Evolutionary conservation across 2,888 invertebrate species (phyloP).

Genomic region (Meganola albula): DNA sequence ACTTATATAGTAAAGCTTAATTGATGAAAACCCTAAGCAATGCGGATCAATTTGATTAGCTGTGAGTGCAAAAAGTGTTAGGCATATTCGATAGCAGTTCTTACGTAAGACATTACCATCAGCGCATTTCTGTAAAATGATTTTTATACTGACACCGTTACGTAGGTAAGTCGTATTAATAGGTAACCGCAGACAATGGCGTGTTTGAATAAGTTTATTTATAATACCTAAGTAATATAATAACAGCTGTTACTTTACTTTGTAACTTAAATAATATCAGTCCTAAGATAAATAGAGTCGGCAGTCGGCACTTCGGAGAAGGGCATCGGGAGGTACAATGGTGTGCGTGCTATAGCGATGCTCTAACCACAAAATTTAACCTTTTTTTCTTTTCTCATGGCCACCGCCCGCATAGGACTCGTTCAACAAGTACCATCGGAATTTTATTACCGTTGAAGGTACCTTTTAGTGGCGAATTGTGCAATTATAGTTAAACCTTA

Average conservation of each 20-base stretch:
- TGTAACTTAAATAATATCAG: too few species aligned
- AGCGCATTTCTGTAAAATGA: constrained; percentile 54
- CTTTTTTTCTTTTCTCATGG: constrained; percentile 41
- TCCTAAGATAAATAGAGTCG: too few species aligned
- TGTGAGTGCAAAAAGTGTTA: constrained; percentile 43
- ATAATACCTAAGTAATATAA: too few species aligned
- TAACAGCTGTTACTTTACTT: too few species aligned
- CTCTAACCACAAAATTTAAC: constrained; percentile 56
- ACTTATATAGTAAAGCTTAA: too few species aligned
- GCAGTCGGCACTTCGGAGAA: too few species aligned
- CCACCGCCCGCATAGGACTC: constrained; percentile 54
- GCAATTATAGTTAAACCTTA: constrained; percentile 11
- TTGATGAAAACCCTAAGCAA: constrained; percentile 36
- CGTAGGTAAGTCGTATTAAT: too few species aligned
- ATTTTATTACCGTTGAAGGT: constrained; percentile 48
- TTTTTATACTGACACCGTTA: constrained; percentile 27
- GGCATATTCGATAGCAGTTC: constrained; percentile 43
- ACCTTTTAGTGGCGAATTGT: constrained; percentile 34
- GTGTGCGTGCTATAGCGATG: constrained; percentile 16
- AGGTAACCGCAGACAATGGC: too few species aligned
- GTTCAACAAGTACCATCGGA: constrained; percentile 39
- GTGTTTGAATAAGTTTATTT: too few species aligned
- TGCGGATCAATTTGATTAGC: constrained; percentile 44
- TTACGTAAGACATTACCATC: constrained; percentile 51
- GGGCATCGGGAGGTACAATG: too few species aligned